Conservation (phyloP, 2,797 vertebrate genomes). For the Labeo calbasu region DNA sequence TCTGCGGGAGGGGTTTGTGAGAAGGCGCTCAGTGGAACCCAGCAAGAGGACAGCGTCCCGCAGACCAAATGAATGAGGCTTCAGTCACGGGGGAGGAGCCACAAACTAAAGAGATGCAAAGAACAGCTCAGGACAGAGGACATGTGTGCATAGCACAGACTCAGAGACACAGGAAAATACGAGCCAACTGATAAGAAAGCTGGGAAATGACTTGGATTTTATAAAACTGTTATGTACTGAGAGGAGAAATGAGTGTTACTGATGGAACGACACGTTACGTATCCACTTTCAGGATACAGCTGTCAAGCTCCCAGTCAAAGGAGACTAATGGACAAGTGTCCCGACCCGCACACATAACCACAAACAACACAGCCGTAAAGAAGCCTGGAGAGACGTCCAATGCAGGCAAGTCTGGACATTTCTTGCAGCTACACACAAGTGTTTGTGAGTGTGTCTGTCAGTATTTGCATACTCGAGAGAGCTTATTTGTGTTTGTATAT, state of each 20-base stretch:
- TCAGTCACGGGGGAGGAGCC: conserved; percentile 36
- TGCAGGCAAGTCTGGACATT: conserved; percentile 39
- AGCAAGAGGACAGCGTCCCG: neutral
- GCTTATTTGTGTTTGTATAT: conserved; percentile 16
- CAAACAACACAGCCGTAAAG: conserved; percentile 11
- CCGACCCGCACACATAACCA: neutral
- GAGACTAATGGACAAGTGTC: conserved; percentile 11
- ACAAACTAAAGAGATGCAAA: conserved; percentile 25
- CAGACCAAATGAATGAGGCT: conserved; percentile 9
- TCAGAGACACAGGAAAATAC: conserved; percentile 22
- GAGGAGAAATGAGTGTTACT: conserved; percentile 69
- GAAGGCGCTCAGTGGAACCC: neutral
- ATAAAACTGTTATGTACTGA: neutral
- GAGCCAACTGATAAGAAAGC: conserved; percentile 14
- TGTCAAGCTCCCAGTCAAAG: conserved; percentile 61
- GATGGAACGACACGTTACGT: conserved; percentile 67
- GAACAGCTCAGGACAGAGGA: conserved; percentile 4
- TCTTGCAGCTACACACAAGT: neutral
- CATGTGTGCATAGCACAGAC: conserved; percentile 2
- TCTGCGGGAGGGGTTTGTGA: conserved; percentile 2
- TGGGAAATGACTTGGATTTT: conserved; percentile 48
- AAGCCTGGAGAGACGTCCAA: conserved; percentile 26
- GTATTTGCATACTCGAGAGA: conserved; percentile 16
- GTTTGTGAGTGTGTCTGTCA: neutral
- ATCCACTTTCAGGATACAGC: conserved; percentile 72